Percentiles rank a stretch among this genome's conserved stretches.
Conservation (phyloP, 2,113 vertebrate genomes). For the Heterotilapia buettikoferi region DNA sequence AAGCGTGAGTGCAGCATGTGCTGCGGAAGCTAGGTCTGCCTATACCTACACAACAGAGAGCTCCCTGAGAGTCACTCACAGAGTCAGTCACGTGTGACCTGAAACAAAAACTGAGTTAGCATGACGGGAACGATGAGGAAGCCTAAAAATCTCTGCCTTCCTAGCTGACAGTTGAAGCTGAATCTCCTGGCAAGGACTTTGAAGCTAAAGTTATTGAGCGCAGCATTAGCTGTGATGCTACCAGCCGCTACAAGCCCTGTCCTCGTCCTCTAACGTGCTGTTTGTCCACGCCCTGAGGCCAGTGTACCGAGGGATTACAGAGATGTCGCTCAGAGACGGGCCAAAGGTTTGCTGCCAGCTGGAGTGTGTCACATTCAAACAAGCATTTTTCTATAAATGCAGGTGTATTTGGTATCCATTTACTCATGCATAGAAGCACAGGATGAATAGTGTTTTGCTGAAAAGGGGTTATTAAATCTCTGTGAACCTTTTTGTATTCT, state of each 20-base stretch:
- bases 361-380: background rate
- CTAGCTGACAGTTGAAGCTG: slow-evolving; percentile 25
- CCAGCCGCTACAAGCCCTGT: slow-evolving; percentile 31
- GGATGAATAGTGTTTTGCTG: background rate
- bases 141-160: background rate
- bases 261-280: background rate
- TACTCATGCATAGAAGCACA: background rate
- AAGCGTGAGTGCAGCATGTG: slow-evolving; percentile 15
- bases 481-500: background rate
- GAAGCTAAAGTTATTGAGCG: background rate
- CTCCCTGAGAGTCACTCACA: background rate
- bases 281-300: slow-evolving; percentile 52
- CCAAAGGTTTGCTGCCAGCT: background rate
- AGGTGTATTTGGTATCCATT: slow-evolving; percentile 34
- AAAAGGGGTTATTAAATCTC: background rate
- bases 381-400: background rate
- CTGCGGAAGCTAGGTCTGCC: background rate
- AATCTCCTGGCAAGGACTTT: slow-evolving; percentile 14
- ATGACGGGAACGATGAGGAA: background rate
- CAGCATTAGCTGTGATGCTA: background rate
- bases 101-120: background rate
- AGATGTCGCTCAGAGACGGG: background rate
- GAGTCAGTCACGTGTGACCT: background rate
- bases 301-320: slow-evolving; percentile 14
- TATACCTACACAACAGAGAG: background rate